These are phyloP conservation scores for Ganaspis sp. DNA, from an alignment of 1,140 invertebrate species.

Conservation along the genomic window DNA sequence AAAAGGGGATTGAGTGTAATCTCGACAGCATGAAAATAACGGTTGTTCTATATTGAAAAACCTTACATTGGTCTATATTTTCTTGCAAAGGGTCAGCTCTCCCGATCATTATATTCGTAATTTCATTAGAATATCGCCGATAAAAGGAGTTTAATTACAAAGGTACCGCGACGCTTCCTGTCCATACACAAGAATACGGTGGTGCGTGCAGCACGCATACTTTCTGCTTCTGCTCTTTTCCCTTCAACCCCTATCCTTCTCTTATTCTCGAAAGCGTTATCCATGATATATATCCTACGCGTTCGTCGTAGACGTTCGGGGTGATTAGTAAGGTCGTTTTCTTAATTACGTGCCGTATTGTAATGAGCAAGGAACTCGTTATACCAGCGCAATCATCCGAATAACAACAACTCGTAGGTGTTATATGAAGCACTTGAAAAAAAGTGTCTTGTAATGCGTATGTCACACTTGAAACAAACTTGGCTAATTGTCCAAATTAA, in stretches of 20 bases:
- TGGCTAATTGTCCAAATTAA: not conserved
- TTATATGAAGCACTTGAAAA: constrained; percentile 11
- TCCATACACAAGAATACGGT: constrained; percentile 49
- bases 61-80: constrained; percentile 42
- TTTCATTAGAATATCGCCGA: constrained; percentile 73
- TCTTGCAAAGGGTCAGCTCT: constrained; percentile 45
- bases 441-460: not conserved
- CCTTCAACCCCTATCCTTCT: constrained; percentile 36
- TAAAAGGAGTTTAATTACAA: constrained; percentile 73
- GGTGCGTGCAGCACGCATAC: constrained; percentile 65
- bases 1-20: not conserved
- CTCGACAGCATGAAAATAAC: constrained; percentile 26
- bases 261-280: constrained; percentile 24
- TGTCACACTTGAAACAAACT: not conserved
- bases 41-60: constrained; percentile 41
- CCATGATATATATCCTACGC: constrained; percentile 45
- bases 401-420: constrained; percentile 36
- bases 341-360: constrained; percentile 55
- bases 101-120: constrained; percentile 66
- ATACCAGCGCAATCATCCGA: constrained; percentile 52
- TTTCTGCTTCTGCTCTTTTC: constrained; percentile 46
- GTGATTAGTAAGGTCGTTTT: constrained; percentile 63
- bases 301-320: constrained; percentile 44
- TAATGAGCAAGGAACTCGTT: constrained; percentile 53
- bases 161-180: constrained; percentile 65